phyloP scores from a whole-genome alignment of 1,140 invertebrate genomes.

The Stegodyphus dumicola region DNA sequence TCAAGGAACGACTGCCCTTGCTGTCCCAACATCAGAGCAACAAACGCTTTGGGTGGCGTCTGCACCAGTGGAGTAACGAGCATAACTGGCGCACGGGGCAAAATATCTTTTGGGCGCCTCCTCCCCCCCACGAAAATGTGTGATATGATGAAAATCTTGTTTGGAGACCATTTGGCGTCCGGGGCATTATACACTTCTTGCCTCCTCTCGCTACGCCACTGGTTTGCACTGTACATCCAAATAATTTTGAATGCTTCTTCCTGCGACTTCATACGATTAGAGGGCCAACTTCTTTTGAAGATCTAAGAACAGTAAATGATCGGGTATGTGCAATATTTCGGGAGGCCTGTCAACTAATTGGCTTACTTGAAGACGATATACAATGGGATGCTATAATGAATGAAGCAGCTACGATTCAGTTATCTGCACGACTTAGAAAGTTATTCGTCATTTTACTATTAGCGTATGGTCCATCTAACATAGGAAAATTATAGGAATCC shows the following conservation, averaged over 20 bases:
- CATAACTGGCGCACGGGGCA: no score
- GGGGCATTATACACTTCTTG: no score
- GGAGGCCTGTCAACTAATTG: slow-evolving; percentile 67
- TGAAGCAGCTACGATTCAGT: slow-evolving; percentile 67
- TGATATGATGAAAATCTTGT: no score
- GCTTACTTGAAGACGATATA: slow-evolving; percentile 67
- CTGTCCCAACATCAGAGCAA: not conserved
- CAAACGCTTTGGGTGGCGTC: not conserved
- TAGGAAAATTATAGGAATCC: slow-evolving; percentile 33
- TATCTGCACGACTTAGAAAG: slow-evolving; percentile 63
- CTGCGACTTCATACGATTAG: slow-evolving; percentile 68
- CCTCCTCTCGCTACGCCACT: no score
- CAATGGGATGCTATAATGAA: slow-evolving; percentile 65
- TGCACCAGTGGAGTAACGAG: no score
- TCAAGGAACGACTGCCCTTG: no score
- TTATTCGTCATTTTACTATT: slow-evolving; percentile 49
- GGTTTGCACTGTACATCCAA: slow-evolving; percentile 13
- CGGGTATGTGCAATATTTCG: slow-evolving; percentile 68
- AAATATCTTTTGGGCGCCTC: no score
- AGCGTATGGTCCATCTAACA: slow-evolving; percentile 17
- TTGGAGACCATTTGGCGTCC: no score
- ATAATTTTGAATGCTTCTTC: slow-evolving; percentile 55
- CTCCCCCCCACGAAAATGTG: no score
- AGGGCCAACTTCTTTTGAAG: slow-evolving; percentile 67
- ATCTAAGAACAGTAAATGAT: slow-evolving; percentile 68